Evolutionary conservation across 2,888 invertebrate genomes (phyloP).

Genomic region (Apamea sordens): DNA sequence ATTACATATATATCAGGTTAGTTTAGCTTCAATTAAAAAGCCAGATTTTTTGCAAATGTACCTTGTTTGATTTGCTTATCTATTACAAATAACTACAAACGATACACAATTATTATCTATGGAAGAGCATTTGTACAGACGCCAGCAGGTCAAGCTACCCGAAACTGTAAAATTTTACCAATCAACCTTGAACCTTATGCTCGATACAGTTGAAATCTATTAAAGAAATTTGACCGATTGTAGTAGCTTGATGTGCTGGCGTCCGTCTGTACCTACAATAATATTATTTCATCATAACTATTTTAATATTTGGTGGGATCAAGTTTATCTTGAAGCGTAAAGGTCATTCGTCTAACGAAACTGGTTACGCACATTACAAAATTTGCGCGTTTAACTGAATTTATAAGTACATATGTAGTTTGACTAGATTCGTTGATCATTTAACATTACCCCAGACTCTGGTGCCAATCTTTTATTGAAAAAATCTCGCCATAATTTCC

Average conservation of each 20-base stretch:
- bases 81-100: slow-evolving; percentile 8
- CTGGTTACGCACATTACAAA: neutral
- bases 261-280: neutral
- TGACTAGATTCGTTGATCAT: slow-evolving; percentile 34
- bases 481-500: slow-evolving; percentile 42
- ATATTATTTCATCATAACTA: slow-evolving; percentile 26
- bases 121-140: neutral
- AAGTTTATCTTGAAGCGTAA: slow-evolving; percentile 24
- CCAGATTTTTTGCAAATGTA: neutral
- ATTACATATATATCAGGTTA: neutral
- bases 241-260: too few species aligned
- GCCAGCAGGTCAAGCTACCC: too few species aligned
- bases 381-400: neutral
- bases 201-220: too few species aligned
- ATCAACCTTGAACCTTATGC: too few species aligned
- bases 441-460: slow-evolving; percentile 38
- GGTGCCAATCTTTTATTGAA: slow-evolving; percentile 1
- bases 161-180: too few species aligned
- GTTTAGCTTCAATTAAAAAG: slow-evolving; percentile 1
- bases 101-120: slow-evolving; percentile 25
- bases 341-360: neutral
- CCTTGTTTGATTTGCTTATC: neutral
- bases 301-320: slow-evolving; percentile 23
- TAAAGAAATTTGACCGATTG: too few species aligned
- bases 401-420: neutral